A percentile compares a stretch with the other conserved stretches of the same genome.
These are phyloP conservation scores for Maniola jurtina DNA, from an alignment of 1,140 invertebrate species.

Conservation along the genomic window DNA sequence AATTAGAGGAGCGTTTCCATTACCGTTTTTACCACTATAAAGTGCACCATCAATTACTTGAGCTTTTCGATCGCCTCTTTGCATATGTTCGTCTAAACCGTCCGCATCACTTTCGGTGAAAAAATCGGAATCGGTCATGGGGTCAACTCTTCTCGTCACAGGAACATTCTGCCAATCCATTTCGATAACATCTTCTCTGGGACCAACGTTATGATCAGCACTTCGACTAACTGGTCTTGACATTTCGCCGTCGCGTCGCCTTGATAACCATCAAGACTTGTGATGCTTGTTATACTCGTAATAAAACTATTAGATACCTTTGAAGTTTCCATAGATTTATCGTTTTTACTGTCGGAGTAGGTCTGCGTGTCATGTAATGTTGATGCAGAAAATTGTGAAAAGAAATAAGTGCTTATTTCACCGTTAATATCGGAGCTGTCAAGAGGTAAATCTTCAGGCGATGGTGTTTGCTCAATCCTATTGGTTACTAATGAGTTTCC, in stretches of 20 bases:
- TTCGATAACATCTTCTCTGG: slow-evolving; percentile 70
- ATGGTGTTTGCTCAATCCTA: slow-evolving; percentile 86
- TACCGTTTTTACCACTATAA: slow-evolving; percentile 83
- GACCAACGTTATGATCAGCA: slow-evolving; percentile 82
- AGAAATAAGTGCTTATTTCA: slow-evolving; percentile 75
- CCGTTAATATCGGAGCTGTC: slow-evolving; percentile 82
- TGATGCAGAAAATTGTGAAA: slow-evolving; percentile 69
- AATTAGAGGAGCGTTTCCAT: slow-evolving; percentile 71
- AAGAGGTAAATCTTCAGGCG: slow-evolving; percentile 88
- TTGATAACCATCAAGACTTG: slow-evolving; percentile 92
- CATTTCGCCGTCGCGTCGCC: slow-evolving; percentile 92
- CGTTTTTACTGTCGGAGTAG: slow-evolving; percentile 79
- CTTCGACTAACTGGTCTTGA: slow-evolving; percentile 87
- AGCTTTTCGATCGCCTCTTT: slow-evolving; percentile 84
- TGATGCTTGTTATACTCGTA: slow-evolving; percentile 91
- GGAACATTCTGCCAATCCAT: slow-evolving; percentile 79
- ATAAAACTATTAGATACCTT: slow-evolving; percentile 86
- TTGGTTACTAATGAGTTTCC: slow-evolving; percentile 62
- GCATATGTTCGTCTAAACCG: slow-evolving; percentile 85
- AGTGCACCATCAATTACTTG: slow-evolving; percentile 91
- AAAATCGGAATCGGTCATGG: slow-evolving; percentile 94
- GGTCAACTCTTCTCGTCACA: slow-evolving; percentile 82
- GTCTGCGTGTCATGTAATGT: slow-evolving; percentile 74
- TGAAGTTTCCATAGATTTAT: slow-evolving; percentile 80
- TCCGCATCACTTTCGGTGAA: slow-evolving; percentile 93